Conservation (phyloP, 2,888 invertebrate species). For the Argyra leucocephala region DNA sequence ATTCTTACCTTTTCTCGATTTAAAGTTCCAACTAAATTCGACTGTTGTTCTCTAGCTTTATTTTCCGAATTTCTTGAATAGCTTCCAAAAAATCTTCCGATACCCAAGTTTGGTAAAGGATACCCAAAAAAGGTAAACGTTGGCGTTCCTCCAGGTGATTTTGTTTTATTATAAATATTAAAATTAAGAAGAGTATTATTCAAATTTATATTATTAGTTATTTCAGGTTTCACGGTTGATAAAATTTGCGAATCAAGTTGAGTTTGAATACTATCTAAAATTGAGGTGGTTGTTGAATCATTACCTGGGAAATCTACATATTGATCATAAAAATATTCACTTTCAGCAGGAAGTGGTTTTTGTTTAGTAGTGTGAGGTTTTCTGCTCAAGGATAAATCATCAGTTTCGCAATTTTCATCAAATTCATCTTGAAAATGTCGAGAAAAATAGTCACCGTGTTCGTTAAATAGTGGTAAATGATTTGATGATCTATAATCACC, state of each 20-base stretch:
- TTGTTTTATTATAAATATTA: constrained; percentile 35
- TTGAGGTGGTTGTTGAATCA: constrained; percentile 47
- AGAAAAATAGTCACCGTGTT: constrained; percentile 61
- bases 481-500: constrained; percentile 37
- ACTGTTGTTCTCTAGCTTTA: constrained; percentile 9
- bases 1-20: constrained; percentile 39
- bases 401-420: constrained; percentile 43
- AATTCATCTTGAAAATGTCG: constrained; percentile 47
- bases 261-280: too few species aligned
- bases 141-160: constrained; percentile 36
- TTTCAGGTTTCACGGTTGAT: constrained; percentile 15
- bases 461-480: constrained; percentile 53
- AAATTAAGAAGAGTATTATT: constrained; percentile 43
- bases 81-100: constrained; percentile 55
- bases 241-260: constrained; percentile 28
- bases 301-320: constrained; percentile 69
- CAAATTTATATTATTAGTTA: constrained; percentile 42
- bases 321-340: constrained; percentile 75
- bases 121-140: constrained; percentile 78
- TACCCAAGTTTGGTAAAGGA: constrained; percentile 63
- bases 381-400: constrained; percentile 40
- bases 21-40: constrained; percentile 15
- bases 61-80: constrained; percentile 35
- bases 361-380: constrained; percentile 45
- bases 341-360: constrained; percentile 61